A percentile compares a stretch with the other conserved stretches of the same genome.
Conservation (phyloP, 2,797 vertebrate genomes). For the Taenioides sp. region DNA sequence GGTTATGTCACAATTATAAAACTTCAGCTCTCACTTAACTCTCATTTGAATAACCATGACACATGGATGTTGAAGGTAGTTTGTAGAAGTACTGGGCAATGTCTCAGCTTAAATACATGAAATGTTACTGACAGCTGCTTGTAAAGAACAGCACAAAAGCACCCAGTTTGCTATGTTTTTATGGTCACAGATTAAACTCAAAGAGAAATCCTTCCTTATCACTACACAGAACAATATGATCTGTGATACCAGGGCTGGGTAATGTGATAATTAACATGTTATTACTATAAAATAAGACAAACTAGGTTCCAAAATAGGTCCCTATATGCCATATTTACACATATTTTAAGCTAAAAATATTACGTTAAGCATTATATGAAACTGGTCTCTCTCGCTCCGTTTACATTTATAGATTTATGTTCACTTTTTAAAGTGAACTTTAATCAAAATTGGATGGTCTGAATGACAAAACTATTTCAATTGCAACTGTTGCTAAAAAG, state of each 20-base stretch:
- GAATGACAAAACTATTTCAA: too few relatives aligned
- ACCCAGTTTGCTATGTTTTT: too few relatives aligned
- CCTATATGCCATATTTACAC: too few relatives aligned
- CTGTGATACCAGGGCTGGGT: neutral
- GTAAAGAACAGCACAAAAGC: neutral
- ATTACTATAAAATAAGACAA: neutral
- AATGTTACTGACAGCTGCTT: neutral
- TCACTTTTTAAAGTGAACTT: too few relatives aligned
- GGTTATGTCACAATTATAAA: slow-evolving; percentile 7
- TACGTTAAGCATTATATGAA: too few relatives aligned
- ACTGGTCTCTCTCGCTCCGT: too few relatives aligned
- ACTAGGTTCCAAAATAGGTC: neutral
- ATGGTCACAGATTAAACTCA: neutral
- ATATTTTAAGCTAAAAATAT: neutral
- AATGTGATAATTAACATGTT: neutral
- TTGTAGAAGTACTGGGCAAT: neutral
- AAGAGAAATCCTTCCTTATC: neutral
- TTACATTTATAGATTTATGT: neutral
- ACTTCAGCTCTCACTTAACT: slow-evolving; percentile 1
- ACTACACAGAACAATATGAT: neutral
- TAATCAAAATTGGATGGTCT: too few relatives aligned
- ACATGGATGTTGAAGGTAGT: neutral
- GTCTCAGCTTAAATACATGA: too few relatives aligned
- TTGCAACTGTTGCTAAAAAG: neutral
- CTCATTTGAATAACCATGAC: slow-evolving; percentile 7